phyloP scores from a whole-genome alignment of 2,888 invertebrate species.

The Drosophila paucipuncta region DNA sequence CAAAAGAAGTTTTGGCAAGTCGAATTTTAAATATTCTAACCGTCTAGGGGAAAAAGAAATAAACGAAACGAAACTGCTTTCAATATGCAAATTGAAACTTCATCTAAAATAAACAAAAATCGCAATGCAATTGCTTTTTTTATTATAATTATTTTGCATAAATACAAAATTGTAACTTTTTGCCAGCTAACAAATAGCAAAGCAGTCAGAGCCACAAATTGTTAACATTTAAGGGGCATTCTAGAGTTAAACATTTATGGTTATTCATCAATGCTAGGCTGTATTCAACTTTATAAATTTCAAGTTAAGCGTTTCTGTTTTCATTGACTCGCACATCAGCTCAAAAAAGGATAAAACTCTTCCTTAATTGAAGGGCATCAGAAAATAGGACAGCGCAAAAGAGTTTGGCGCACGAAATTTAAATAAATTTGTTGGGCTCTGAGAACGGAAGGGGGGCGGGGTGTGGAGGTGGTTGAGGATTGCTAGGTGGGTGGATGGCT shows the following conservation, averaged over 20 bases:
- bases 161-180: background rate
- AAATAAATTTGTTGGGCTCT: conserved; percentile 63
- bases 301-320: background rate
- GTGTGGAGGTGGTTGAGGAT: background rate
- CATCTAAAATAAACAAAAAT: background rate
- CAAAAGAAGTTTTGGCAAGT: background rate
- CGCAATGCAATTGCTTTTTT: background rate
- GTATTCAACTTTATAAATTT: background rate
- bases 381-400: conserved; percentile 28
- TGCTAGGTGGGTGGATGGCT: background rate
- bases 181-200: background rate
- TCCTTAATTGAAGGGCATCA: background rate
- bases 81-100: background rate
- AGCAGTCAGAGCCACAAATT: background rate
- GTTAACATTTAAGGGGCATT: background rate
- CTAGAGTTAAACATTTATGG: background rate
- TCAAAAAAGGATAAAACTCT: background rate
- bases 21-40: conserved; percentile 14
- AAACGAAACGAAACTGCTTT: background rate
- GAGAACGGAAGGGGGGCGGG: background rate
- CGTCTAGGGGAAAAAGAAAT: background rate
- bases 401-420: conserved; percentile 68
- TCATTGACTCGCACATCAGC: background rate
- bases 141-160: background rate
- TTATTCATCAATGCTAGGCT: background rate